These are phyloP conservation scores for Ephialtes manifestator DNA, from an alignment of 2,888 invertebrate genomes.

Conservation along the genomic window DNA sequence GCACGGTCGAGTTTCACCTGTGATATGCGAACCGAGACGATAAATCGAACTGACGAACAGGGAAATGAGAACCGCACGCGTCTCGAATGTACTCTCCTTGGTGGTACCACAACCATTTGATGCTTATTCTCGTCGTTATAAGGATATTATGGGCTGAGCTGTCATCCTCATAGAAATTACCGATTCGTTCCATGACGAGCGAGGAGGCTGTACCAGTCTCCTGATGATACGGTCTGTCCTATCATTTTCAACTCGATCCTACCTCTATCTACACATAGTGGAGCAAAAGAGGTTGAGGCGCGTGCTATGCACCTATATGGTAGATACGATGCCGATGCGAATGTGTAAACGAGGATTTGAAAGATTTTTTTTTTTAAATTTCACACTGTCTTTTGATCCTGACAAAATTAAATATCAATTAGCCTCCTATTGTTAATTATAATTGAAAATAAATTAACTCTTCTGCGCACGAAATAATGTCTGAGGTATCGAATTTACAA, in stretches of 20 bases:
- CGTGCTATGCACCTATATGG: not conserved
- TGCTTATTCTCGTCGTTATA: not conserved
- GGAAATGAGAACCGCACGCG: constrained; percentile 44
- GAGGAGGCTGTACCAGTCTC: constrained; percentile 14
- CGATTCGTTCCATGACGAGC: constrained; percentile 38
- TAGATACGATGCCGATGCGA: not conserved
- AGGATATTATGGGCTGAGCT: constrained; percentile 13
- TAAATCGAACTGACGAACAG: constrained; percentile 16
- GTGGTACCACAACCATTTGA: too few species aligned
- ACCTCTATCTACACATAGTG: constrained; percentile 26
- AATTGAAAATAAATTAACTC: too few species aligned
- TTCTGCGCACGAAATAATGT: too few species aligned
- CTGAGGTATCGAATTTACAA: too few species aligned
- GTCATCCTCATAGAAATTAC: constrained; percentile 10
- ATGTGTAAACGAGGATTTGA: not conserved
- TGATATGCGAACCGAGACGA: constrained; percentile 56
- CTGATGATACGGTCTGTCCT: constrained; percentile 19
- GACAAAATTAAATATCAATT: too few species aligned
- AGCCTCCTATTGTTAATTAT: too few species aligned
- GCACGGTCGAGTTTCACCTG: constrained; percentile 78
- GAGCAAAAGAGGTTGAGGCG: constrained; percentile 40
- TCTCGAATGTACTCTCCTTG: constrained; percentile 8
- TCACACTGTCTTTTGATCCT: too few species aligned
- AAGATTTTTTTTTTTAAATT: too few species aligned
- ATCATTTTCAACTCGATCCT: constrained; percentile 46